A percentile compares a stretch with the other conserved stretches of the same genome.
Conservation (phyloP, 2,888 invertebrate species). For the Drosophila mettleri region DNA sequence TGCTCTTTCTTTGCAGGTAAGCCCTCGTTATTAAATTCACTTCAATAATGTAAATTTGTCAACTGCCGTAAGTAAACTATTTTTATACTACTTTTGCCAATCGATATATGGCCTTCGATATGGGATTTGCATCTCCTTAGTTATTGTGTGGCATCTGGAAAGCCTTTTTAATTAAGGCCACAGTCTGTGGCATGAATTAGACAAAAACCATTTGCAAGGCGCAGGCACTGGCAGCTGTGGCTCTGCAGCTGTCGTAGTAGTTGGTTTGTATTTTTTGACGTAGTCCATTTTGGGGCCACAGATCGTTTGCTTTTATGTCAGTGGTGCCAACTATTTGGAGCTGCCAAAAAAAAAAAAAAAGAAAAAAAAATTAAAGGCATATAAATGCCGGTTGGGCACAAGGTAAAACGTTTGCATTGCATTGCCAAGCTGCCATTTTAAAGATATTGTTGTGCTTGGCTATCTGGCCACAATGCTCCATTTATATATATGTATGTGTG, state of each 20-base stretch:
- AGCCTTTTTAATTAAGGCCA: conserved; percentile 53
- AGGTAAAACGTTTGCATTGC: conserved; percentile 64
- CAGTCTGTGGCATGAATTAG: conserved; percentile 39
- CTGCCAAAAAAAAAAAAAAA: conserved; percentile 47
- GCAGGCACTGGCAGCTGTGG: conserved; percentile 10
- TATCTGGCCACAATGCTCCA: conserved; percentile 41
- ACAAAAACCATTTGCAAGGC: conserved; percentile 17
- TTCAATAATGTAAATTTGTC: background rate
- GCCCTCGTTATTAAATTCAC: conserved; percentile 8
- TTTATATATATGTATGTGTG: background rate
- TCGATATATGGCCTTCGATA: conserved; percentile 29
- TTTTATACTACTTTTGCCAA: conserved; percentile 5
- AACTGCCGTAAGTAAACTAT: conserved; percentile 27
- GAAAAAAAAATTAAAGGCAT: conserved; percentile 25
- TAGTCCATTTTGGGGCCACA: conserved; percentile 32
- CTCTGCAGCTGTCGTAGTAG: background rate
- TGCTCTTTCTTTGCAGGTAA: conserved; percentile 42
- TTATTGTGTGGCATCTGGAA: conserved; percentile 9
- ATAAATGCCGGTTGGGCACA: conserved; percentile 17
- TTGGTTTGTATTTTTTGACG: conserved; percentile 7
- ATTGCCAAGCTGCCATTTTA: conserved; percentile 49
- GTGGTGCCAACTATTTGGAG: conserved; percentile 44
- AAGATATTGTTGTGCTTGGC: conserved; percentile 53
- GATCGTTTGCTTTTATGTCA: conserved; percentile 36
- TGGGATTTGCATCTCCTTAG: background rate